These are phyloP conservation scores for Catharus fuscescens DNA, from an alignment of 2,113 vertebrate genomes.

Conservation along the genomic window DNA sequence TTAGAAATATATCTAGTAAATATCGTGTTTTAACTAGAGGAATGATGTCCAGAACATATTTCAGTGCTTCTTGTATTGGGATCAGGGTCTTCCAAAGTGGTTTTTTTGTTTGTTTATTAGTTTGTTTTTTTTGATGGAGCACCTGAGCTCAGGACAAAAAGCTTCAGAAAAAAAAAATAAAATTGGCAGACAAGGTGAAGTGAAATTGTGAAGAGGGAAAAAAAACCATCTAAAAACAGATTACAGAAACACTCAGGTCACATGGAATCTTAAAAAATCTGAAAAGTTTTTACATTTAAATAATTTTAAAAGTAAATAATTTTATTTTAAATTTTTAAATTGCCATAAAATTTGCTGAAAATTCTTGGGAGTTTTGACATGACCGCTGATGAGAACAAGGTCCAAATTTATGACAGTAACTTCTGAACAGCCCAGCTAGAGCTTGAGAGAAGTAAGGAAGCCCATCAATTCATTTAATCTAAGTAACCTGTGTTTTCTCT, in stretches of 20 bases:
- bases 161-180: not conserved
- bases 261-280: not conserved
- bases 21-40: not conserved
- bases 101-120: no score
- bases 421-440: not conserved
- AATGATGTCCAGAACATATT: not conserved
- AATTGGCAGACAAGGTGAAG: not conserved
- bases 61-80: not conserved
- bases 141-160: not conserved
- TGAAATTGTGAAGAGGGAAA: not conserved
- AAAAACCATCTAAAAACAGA: accelerated
- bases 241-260: not conserved
- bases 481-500: not conserved
- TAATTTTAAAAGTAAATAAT: no score
- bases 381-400: not conserved
- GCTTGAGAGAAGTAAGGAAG: not conserved
- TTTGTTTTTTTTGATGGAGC: not conserved
- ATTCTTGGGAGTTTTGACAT: not conserved
- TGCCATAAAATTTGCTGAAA: not conserved
- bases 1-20: not conserved
- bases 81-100: not conserved
- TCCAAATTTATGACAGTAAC: not conserved
- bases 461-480: not conserved
- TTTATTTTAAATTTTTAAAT: no score
- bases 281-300: not conserved